These are phyloP conservation scores for Mimumesa dahlbomi DNA, from an alignment of 2,888 invertebrate genomes.

Conservation along the genomic window DNA sequence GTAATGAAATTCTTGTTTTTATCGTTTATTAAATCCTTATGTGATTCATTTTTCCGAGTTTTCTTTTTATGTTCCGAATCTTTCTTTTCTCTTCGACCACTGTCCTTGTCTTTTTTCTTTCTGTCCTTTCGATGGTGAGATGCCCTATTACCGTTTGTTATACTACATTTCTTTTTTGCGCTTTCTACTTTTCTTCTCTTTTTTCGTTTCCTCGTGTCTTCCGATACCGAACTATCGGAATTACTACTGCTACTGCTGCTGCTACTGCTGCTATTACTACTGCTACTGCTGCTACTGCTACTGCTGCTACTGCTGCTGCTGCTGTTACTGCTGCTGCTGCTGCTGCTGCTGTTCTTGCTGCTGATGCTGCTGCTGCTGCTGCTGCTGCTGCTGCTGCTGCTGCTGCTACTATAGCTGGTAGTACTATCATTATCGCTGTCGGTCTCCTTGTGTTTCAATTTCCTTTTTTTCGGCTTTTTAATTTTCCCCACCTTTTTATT, in stretches of 20 bases:
- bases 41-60: background rate
- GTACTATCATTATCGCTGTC: conserved; percentile 30
- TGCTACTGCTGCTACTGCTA: conserved; percentile 1
- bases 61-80: background rate
- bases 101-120: conserved; percentile 10
- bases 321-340: conserved; percentile 26
- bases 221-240: conserved; percentile 28
- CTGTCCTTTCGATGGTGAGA: conserved; percentile 23
- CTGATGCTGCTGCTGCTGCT: conserved; percentile 1
- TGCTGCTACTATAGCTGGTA: conserved; percentile 3
- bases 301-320: conserved; percentile 3
- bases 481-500: conserved; percentile 79
- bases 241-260: background rate
- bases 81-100: conserved; percentile 16
- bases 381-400: conserved; percentile 2
- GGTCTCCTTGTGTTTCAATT: conserved; percentile 43
- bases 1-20: conserved; percentile 30
- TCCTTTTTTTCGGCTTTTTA: conserved; percentile 69
- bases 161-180: conserved; percentile 1
- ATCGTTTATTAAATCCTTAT: conserved; percentile 13
- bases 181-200: conserved; percentile 42
- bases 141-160: background rate
- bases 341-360: conserved; percentile 12
- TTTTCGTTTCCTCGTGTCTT: conserved; percentile 39
- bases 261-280: conserved; percentile 30